Conservation (phyloP, 2,797 vertebrate species). For the Acanthis flammea region DNA sequence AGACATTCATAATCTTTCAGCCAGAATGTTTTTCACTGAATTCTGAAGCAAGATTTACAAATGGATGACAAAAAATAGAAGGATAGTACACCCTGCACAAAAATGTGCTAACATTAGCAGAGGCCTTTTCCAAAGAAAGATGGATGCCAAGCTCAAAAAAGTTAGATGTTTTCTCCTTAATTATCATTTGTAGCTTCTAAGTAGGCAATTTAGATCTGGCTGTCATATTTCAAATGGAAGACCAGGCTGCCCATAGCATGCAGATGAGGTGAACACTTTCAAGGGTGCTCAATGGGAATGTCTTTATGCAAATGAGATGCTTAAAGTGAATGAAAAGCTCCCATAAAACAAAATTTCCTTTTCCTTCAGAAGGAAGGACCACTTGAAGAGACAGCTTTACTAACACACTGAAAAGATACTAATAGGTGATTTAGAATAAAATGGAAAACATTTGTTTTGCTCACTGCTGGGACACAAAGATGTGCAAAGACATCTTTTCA, state of each 20-base stretch:
- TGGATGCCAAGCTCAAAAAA: neutral
- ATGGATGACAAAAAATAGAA: neutral
- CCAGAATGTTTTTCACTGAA: neutral
- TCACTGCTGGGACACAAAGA: neutral
- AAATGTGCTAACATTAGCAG: neutral
- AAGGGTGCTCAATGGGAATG: neutral
- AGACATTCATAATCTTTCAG: neutral
- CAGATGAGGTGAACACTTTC: neutral
- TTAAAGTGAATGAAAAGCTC: constrained; percentile 14
- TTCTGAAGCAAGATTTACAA: neutral
- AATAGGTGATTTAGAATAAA: neutral
- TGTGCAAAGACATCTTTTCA: neutral
- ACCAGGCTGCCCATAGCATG: neutral
- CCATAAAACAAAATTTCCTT: constrained; percentile 14
- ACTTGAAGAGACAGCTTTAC: constrained; percentile 3
- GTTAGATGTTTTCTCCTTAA: neutral
- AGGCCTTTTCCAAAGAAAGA: neutral
- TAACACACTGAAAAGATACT: neutral
- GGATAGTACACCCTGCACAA: neutral
- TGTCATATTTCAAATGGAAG: constrained; percentile 14
- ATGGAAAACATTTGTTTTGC: neutral
- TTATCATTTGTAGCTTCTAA: constrained; percentile 31
- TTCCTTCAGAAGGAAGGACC: neutral
- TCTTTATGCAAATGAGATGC: constrained; percentile 18
- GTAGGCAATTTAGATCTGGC: constrained; percentile 25